These are phyloP conservation scores for Menura novaehollandiae DNA, from an alignment of 2,113 vertebrate species.

Conservation along the genomic window DNA sequence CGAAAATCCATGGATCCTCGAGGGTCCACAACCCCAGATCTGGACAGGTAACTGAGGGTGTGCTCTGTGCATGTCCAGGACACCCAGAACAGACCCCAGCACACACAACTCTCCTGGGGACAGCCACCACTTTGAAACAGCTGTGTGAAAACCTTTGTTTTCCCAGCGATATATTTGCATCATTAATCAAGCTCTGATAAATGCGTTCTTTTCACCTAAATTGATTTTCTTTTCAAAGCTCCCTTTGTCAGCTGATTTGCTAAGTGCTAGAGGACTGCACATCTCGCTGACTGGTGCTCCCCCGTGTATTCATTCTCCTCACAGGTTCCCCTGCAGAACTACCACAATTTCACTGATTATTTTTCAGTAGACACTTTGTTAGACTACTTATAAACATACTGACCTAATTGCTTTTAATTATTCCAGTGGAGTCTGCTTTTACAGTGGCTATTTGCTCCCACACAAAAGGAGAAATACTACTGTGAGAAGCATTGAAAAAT, in stretches of 20 bases:
- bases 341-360: constrained; percentile 62
- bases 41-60: too few relatives aligned
- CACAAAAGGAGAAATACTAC: constrained; percentile 27
- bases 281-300: constrained; percentile 34
- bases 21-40: neutral
- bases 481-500: constrained; percentile 38
- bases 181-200: constrained; percentile 60
- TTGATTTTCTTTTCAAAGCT: constrained; percentile 68
- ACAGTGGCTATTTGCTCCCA: constrained; percentile 22
- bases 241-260: constrained; percentile 69
- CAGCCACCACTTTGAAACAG: neutral
- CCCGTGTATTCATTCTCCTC: constrained; percentile 11
- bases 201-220: constrained; percentile 62
- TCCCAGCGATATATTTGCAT: constrained; percentile 4
- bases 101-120: constrained; percentile 24
- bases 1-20: fast-evolving
- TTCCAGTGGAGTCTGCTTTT: constrained; percentile 42
- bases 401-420: constrained; percentile 68
- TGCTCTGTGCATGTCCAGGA: fast-evolving
- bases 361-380: constrained; percentile 58
- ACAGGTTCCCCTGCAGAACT: constrained; percentile 32
- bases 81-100: constrained; percentile 8
- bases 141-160: constrained; percentile 18
- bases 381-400: constrained; percentile 57
- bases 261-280: constrained; percentile 52